A percentile compares a stretch with the other conserved stretches of the same genome.
Conservation (phyloP, 2,888 invertebrate genomes). For the Phymatocera aterrima region DNA sequence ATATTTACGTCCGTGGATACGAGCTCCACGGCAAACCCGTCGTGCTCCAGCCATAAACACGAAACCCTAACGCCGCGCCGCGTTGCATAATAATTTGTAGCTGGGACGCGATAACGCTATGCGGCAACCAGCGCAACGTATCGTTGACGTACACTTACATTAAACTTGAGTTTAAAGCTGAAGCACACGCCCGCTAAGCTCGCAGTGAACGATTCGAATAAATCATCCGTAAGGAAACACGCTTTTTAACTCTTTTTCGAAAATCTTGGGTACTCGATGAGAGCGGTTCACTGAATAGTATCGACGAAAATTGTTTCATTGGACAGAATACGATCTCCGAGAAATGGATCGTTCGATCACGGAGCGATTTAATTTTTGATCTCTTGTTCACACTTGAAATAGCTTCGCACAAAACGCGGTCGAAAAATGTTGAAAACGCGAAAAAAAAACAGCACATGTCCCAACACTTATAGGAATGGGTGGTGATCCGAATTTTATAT, state of each 20-base stretch:
- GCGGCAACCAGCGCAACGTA: constrained; percentile 28
- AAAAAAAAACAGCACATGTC: too few species aligned
- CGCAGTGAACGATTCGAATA: not conserved
- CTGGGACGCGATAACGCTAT: constrained; percentile 36
- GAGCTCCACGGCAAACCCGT: constrained; percentile 14
- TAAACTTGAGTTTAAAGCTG: constrained; percentile 5
- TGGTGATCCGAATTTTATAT: too few species aligned
- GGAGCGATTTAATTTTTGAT: not conserved
- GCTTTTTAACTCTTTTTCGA: not conserved
- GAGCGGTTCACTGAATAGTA: not conserved
- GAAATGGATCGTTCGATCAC: not conserved
- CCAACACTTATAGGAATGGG: too few species aligned
- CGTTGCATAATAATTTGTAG: constrained; percentile 43
- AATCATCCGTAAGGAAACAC: not conserved
- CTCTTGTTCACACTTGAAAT: not conserved
- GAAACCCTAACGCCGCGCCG: constrained; percentile 36
- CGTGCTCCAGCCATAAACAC: constrained; percentile 39
- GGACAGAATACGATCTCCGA: not conserved
- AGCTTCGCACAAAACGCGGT: too few species aligned
- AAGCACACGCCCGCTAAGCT: not conserved
- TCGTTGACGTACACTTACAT: constrained; percentile 27
- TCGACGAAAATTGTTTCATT: not conserved
- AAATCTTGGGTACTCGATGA: not conserved
- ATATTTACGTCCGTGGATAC: constrained; percentile 38
- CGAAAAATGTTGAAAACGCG: not conserved